These are phyloP conservation scores for Tetramorium parvispinum DNA, from an alignment of 1,140 invertebrate genomes.

Conservation along the genomic window DNA sequence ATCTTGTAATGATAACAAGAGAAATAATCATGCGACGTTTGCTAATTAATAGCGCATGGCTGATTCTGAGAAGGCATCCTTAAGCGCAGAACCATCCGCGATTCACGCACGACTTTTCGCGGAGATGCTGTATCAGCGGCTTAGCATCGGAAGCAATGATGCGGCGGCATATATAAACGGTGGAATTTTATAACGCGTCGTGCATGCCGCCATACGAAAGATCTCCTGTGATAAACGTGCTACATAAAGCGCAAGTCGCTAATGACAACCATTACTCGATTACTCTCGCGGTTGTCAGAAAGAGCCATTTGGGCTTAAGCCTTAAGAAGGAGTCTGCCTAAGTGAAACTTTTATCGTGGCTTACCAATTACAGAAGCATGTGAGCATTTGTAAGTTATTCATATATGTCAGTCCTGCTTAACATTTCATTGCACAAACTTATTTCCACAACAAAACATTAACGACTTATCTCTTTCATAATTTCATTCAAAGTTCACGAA, in stretches of 20 bases:
- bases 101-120: constrained; percentile 15
- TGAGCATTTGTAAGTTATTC: background rate
- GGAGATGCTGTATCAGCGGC: background rate
- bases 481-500: background rate
- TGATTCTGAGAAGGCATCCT: constrained; percentile 29
- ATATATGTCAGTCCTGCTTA: background rate
- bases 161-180: background rate
- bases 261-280: constrained; percentile 49
- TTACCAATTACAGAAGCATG: constrained; percentile 1
- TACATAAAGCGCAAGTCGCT: constrained; percentile 12
- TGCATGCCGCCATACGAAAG: background rate
- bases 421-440: background rate
- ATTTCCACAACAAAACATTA: background rate
- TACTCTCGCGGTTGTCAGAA: constrained; percentile 22
- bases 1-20: constrained; percentile 35
- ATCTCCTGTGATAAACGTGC: constrained; percentile 36
- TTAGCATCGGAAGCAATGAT: constrained; percentile 3
- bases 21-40: constrained; percentile 27
- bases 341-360: constrained; percentile 9
- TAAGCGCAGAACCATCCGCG: background rate
- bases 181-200: background rate
- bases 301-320: background rate
- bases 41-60: constrained; percentile 47
- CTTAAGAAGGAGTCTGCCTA: background rate
- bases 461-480: background rate